Percentiles rank a stretch among this genome's conserved stretches.
Conservation (phyloP, 1,140 invertebrate genomes). For the Sycobia sp. region DNA sequence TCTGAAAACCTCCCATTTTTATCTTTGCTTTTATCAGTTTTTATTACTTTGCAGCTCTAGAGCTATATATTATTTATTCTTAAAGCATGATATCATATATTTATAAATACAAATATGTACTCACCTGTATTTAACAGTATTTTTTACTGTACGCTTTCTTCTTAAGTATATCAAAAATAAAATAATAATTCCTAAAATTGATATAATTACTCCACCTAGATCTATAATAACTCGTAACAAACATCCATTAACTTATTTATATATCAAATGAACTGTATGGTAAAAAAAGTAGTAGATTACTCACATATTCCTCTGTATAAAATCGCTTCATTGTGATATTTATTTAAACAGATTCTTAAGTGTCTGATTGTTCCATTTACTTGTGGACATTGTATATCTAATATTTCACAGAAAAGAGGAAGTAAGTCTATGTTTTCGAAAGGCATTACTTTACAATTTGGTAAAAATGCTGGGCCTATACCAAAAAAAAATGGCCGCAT, state of each 20-base stretch:
- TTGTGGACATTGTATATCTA: slow-evolving; percentile 59
- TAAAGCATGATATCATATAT: too few species aligned
- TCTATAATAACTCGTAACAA: slow-evolving; percentile 21
- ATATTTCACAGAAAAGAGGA: slow-evolving; percentile 69
- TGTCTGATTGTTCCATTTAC: slow-evolving; percentile 61
- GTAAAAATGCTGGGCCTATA: slow-evolving; percentile 68
- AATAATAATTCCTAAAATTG: slow-evolving; percentile 24
- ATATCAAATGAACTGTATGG: neutral
- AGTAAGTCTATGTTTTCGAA: slow-evolving; percentile 72
- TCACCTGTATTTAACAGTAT: slow-evolving; percentile 19
- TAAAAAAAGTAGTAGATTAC: slow-evolving; percentile 7
- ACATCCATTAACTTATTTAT: neutral
- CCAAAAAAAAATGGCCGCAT: slow-evolving; percentile 77
- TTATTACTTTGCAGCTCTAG: too few species aligned
- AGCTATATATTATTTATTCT: too few species aligned
- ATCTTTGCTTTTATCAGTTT: too few species aligned
- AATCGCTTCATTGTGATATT: slow-evolving; percentile 29
- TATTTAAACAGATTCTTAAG: slow-evolving; percentile 45
- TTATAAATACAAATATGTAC: too few species aligned
- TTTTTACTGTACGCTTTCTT: slow-evolving; percentile 5
- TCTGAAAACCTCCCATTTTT: too few species aligned
- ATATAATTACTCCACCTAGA: slow-evolving; percentile 20
- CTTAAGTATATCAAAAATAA: slow-evolving; percentile 23
- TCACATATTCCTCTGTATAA: slow-evolving; percentile 38
- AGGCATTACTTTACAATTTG: slow-evolving; percentile 59